These are phyloP conservation scores for Drosophila ogumai DNA, from an alignment of 1,140 invertebrate genomes.

Conservation along the genomic window DNA sequence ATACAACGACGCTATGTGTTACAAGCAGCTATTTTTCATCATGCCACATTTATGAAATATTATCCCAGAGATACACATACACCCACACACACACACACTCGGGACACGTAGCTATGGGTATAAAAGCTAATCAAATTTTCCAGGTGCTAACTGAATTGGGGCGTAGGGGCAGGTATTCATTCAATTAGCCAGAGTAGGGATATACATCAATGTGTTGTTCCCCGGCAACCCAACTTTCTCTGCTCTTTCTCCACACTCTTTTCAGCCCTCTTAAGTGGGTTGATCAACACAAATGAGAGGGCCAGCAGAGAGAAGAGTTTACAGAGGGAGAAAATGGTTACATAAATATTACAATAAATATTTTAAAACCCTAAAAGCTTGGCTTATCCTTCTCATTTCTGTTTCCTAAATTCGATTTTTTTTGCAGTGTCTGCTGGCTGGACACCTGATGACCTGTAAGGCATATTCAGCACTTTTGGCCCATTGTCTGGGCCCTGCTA, in stretches of 20 bases:
- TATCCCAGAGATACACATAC: conserved; percentile 2
- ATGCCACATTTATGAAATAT: conserved; percentile 42
- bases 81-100: neutral
- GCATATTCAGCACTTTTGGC: conserved; percentile 71
- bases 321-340: neutral
- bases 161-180: conserved; percentile 30
- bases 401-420: neutral
- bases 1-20: conserved; percentile 28
- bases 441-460: conserved; percentile 46
- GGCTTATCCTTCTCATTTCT: too few species aligned
- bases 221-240: conserved; percentile 8
- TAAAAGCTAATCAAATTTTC: conserved; percentile 47
- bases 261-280: conserved; percentile 25
- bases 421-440: neutral
- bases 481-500: conserved; percentile 21
- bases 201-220: conserved; percentile 61
- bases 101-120: neutral
- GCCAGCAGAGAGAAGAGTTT: neutral
- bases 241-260: conserved; percentile 2
- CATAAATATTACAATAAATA: neutral
- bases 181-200: conserved; percentile 74
- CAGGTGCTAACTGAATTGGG: conserved; percentile 41
- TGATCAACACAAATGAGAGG: conserved; percentile 29
- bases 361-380: neutral
- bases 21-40: conserved; percentile 40